Evolutionary conservation across 1,140 invertebrate genomes (phyloP).

Genomic region (Drosophila albomicans): DNA sequence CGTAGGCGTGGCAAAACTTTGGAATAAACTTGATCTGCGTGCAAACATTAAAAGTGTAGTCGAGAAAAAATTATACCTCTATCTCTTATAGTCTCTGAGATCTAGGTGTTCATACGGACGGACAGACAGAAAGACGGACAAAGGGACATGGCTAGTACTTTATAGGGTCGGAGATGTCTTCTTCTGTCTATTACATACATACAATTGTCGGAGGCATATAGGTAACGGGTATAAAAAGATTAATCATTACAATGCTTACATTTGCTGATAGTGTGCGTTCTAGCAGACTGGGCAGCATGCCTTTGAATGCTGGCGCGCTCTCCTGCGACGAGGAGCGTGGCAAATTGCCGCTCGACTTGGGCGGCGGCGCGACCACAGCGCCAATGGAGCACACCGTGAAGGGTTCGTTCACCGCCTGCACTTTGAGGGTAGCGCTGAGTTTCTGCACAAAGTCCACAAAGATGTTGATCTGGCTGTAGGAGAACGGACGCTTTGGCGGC

Average conservation of each 20-base stretch:
- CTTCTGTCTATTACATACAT: too few relatives aligned
- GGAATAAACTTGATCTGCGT: too few relatives aligned
- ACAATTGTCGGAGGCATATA: too few relatives aligned
- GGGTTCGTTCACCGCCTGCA: conserved; percentile 87
- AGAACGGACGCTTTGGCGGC: conserved; percentile 87
- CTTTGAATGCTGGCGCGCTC: conserved; percentile 58
- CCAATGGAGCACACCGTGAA: conserved; percentile 86
- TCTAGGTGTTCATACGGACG: too few relatives aligned
- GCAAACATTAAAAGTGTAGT: too few relatives aligned
- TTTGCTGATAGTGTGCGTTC: conserved; percentile 80
- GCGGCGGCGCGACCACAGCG: conserved; percentile 64
- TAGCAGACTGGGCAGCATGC: conserved; percentile 83
- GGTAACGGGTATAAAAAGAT: too few relatives aligned
- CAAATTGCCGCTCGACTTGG: conserved; percentile 49
- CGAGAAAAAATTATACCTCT: too few relatives aligned
- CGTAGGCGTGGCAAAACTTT: too few relatives aligned
- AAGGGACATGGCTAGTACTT: too few relatives aligned
- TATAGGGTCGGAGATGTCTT: too few relatives aligned
- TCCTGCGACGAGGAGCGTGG: conserved; percentile 73
- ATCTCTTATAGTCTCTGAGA: too few relatives aligned
- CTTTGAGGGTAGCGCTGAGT: conserved; percentile 86
- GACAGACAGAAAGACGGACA: too few relatives aligned
- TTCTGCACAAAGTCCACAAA: conserved; percentile 88
- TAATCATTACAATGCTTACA: conserved; percentile 50
- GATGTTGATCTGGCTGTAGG: conserved; percentile 87